Conservation (phyloP, 2,797 vertebrate species). For the Falco columbarius region DNA sequence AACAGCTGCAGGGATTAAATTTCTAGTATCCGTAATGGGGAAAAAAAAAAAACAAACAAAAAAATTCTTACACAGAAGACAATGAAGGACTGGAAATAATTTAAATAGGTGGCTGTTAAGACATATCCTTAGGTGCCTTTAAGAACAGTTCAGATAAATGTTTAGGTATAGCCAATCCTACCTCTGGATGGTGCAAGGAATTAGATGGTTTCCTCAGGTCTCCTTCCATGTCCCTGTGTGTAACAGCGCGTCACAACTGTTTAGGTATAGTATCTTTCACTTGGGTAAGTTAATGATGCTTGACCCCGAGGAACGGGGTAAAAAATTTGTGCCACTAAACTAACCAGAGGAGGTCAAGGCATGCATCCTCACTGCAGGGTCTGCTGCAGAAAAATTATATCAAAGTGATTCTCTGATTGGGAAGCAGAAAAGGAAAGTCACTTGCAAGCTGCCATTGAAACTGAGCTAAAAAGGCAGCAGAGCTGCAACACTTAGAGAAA, state of each 20-base stretch:
- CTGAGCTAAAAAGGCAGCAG: neutral
- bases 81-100: neutral
- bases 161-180: neutral
- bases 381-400: neutral
- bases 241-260: neutral
- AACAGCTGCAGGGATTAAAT: neutral
- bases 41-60: neutral
- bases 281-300: neutral
- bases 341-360: neutral
- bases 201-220: neutral
- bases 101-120: neutral
- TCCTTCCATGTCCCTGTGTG: neutral
- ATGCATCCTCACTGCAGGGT: neutral
- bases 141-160: neutral
- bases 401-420: neutral
- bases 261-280: neutral
- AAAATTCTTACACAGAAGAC: neutral
- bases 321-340: neutral
- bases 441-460: fast-evolving
- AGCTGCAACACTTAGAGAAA: neutral
- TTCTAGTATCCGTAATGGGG: neutral
- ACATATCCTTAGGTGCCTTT: neutral
- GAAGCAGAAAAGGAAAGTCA: neutral
- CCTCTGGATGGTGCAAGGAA: neutral
- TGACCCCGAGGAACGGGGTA: neutral